Percentiles rank a stretch among this genome's conserved stretches.
phyloP scores from a whole-genome alignment of 2,888 invertebrate genomes.

The Synergus laeviventris region DNA sequence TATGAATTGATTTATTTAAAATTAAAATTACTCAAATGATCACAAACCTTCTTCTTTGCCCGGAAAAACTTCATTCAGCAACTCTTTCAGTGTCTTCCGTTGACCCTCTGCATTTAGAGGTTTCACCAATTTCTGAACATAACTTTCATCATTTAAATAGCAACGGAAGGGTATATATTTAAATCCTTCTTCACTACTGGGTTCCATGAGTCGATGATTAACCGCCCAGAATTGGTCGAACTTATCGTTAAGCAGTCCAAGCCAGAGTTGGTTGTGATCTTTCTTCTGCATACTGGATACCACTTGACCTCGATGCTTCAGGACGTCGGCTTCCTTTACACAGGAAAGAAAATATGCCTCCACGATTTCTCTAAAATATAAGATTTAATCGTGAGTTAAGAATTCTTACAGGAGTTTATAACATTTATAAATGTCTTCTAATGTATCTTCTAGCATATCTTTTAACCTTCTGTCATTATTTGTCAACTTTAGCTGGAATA shows the following conservation, averaged over 20 bases:
- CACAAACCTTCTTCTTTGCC: slow-evolving; percentile 76
- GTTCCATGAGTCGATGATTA: slow-evolving; percentile 96
- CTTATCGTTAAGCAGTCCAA: slow-evolving; percentile 95
- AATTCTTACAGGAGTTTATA: neutral
- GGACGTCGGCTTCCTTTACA: slow-evolving; percentile 98
- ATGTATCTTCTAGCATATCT: too few species aligned
- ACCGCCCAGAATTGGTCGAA: slow-evolving; percentile 99
- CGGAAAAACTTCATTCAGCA: slow-evolving; percentile 84
- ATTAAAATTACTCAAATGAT: slow-evolving; percentile 6
- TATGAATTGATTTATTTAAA: slow-evolving; percentile 39
- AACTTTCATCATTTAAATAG: slow-evolving; percentile 83
- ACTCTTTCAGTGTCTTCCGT: slow-evolving; percentile 83
- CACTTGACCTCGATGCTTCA: slow-evolving; percentile 95
- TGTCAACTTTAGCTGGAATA: too few species aligned
- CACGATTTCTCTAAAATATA: slow-evolving; percentile 86
- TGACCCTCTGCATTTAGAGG: slow-evolving; percentile 87
- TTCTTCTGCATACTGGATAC: slow-evolving; percentile 96
- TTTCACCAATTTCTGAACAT: slow-evolving; percentile 85
- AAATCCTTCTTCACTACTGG: slow-evolving; percentile 87
- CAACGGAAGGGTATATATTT: slow-evolving; percentile 93
- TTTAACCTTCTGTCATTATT: too few species aligned
- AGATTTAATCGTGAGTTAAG: slow-evolving; percentile 29
- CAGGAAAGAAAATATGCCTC: slow-evolving; percentile 97
- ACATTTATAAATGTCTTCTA: too few species aligned
- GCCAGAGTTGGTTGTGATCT: slow-evolving; percentile 97